phyloP scores from a whole-genome alignment of 2,797 vertebrate genomes.

The Antrozous pallidus region DNA sequence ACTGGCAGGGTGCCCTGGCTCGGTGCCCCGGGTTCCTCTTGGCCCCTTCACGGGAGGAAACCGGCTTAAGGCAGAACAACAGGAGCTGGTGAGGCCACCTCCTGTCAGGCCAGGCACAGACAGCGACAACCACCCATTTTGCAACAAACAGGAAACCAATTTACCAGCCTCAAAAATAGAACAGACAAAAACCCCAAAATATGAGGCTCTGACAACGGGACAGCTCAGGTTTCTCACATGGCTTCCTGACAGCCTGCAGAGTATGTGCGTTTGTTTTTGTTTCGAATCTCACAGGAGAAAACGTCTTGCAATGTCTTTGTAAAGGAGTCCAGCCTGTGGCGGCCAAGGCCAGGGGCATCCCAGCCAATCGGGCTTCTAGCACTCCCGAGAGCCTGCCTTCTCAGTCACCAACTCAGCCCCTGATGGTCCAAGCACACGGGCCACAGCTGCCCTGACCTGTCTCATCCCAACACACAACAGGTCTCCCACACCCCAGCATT shows the following conservation, averaged over 20 bases:
- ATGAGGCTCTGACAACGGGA: conserved; percentile 23
- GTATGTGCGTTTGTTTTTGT: not conserved
- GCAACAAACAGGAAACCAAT: conserved; percentile 74
- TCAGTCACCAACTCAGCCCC: not conserved
- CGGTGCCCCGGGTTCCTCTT: not conserved
- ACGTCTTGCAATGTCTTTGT: conserved; percentile 6
- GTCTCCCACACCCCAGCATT: not conserved
- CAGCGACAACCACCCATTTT: conserved; percentile 60
- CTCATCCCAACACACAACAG: not conserved
- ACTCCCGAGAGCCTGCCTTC: not conserved
- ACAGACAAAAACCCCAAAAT: conserved; percentile 54
- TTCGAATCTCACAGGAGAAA: not conserved
- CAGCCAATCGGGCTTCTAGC: not conserved
- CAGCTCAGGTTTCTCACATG: conserved; percentile 60
- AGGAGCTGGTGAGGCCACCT: conserved; percentile 4
- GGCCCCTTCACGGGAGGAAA: not conserved
- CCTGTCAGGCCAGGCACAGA: conserved; percentile 26
- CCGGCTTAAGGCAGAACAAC: not conserved
- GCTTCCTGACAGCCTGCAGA: conserved; percentile 59
- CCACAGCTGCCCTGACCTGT: not conserved
- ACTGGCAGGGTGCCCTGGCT: not conserved
- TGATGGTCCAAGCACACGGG: not conserved
- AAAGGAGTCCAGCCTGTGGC: not conserved
- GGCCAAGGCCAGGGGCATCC: not conserved
- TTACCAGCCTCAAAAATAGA: conserved; percentile 72